Base-by-base conservation (phyloP, 2,888 invertebrate genomes). In the Drosophila picticornis region DNA sequence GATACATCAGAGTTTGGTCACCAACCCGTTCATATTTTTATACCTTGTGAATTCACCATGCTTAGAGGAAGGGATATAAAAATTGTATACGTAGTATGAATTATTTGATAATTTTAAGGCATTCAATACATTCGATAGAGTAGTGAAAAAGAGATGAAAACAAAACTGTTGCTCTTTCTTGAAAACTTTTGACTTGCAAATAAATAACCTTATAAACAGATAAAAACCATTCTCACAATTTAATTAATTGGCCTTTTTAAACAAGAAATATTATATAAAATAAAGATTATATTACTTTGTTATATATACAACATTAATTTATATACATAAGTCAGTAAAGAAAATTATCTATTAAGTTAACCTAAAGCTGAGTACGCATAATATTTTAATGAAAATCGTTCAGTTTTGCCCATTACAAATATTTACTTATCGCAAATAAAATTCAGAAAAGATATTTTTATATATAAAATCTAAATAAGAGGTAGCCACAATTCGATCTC, bases 1-100 rank as follows among this genome's bases (percentile, higher is more conserved):
- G 83, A 83, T 79, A 81, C 78, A 77, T 70, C 80, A 71, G 43
- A 66, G 80, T 77, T 80, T 75, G 71, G 56, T 46, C 52, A 65
- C 38, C 66, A 66, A 64, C 48, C 59, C 67, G 60, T 57, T 62
- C 64, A 58, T 60, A 46, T 69, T 51, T 43, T 11, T 2, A 63
- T 77, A 77, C 70, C 59, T 59, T 70, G 22, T 43, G 5, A 52
- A n/a, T 25, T 3, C 22, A 46, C 22, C 22, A 16, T 7, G 46
- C 7, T 46, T 4, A 2, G 2, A 1, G 1, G 1, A 13, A 22
- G 4, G 6, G 3, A 22, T 46, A 22, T 7, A 7, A 7, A 43
- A 43, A 22, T 43, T 43, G 11, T 13, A 22, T 22, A 22, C 11
- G 2, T n/a, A 11, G 5, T n/a, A n/a, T 5, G 38, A 9, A 4